These are phyloP conservation scores for Tetrapedia diversipes DNA, from an alignment of 2,888 invertebrate genomes.

Conservation along the genomic window DNA sequence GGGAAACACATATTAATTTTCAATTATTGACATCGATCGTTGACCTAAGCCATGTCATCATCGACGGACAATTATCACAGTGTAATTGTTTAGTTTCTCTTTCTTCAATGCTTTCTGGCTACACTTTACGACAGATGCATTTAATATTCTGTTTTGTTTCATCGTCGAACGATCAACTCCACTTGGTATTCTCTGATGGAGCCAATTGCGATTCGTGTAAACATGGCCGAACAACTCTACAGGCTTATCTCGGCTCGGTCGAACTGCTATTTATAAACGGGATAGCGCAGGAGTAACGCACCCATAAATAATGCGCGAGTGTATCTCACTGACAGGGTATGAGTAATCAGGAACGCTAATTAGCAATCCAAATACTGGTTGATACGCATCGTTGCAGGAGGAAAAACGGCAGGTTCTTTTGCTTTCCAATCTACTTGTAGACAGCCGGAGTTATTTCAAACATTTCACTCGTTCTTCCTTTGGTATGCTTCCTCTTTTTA, in stretches of 20 bases:
- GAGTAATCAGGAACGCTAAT: conserved; percentile 52
- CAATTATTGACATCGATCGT: no score
- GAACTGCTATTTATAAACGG: conserved; percentile 35
- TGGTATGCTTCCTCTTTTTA: no score
- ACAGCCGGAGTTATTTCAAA: no score
- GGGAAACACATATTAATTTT: no score
- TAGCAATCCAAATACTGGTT: conserved; percentile 22
- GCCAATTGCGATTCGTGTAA: background rate
- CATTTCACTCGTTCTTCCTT: no score
- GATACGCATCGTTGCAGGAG: conserved; percentile 24
- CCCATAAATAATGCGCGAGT: conserved; percentile 49
- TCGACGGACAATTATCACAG: no score
- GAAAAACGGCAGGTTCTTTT: background rate
- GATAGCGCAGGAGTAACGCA: conserved; percentile 48
- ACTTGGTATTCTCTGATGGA: background rate
- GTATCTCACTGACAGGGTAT: conserved; percentile 29
- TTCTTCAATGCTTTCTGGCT: no score
- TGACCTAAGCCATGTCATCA: no score
- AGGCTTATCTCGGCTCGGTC: conserved; percentile 15
- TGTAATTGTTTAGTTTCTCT: no score
- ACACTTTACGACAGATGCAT: no score
- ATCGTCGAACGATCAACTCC: conserved; percentile 2
- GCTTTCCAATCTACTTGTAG: no score
- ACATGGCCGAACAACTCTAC: conserved; percentile 23
- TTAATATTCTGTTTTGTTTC: no score